These are phyloP conservation scores for Ypsolopha sequella DNA, from an alignment of 2,888 invertebrate genomes.

Conservation along the genomic window DNA sequence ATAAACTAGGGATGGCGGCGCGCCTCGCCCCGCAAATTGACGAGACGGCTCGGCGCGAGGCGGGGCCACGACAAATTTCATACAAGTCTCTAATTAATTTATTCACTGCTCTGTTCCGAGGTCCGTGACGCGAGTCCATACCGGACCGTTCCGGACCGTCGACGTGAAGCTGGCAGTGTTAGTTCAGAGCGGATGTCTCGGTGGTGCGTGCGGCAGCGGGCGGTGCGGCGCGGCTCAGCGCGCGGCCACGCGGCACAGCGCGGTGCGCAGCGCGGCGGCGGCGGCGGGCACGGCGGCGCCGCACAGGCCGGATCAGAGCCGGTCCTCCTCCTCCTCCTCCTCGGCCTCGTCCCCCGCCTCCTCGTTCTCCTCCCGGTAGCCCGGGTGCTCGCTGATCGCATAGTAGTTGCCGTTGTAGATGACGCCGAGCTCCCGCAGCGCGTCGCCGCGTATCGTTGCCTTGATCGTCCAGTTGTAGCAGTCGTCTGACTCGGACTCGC, in stretches of 20 bases:
- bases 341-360: slow-evolving; percentile 87
- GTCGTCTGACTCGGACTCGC: slow-evolving; percentile 93
- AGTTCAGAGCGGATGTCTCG: slow-evolving; percentile 2
- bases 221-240: slow-evolving; percentile 30
- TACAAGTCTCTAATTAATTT: slow-evolving; percentile 44
- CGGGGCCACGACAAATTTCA: slow-evolving; percentile 15
- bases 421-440: slow-evolving; percentile 90
- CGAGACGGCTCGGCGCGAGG: slow-evolving; percentile 20
- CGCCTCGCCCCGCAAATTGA: slow-evolving; percentile 19
- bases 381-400: slow-evolving; percentile 94
- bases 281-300: slow-evolving; percentile 62
- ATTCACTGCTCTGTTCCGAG: no score
- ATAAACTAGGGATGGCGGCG: slow-evolving; percentile 43
- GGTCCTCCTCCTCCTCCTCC: slow-evolving; percentile 84
- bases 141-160: slow-evolving; percentile 9
- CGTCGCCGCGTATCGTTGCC: slow-evolving; percentile 93
- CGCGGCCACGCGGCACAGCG: slow-evolving; percentile 51
- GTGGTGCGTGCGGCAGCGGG: slow-evolving; percentile 13
- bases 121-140: no score
- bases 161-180: neutral
- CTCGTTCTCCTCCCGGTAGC: slow-evolving; percentile 91
- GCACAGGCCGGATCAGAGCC: slow-evolving; percentile 72
- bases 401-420: slow-evolving; percentile 97
- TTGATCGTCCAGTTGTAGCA: slow-evolving; percentile 98
- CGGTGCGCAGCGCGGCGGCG: slow-evolving; percentile 50